phyloP scores from a whole-genome alignment of 2,888 invertebrate genomes.

The Kryphioiulus occultus region DNA sequence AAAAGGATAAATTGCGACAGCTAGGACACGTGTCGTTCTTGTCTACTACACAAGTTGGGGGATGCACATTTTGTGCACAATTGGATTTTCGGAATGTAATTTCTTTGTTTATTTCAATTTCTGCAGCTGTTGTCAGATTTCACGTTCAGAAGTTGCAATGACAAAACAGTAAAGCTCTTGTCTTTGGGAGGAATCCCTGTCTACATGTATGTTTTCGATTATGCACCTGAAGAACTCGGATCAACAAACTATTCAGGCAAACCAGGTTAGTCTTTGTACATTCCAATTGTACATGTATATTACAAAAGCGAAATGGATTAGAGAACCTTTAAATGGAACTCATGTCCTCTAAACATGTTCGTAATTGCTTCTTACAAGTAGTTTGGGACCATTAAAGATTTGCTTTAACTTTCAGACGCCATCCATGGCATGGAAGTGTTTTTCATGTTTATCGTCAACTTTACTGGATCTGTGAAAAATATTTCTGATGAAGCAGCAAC shows the following conservation, averaged over 20 bases:
- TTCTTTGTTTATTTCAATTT: too few relatives aligned
- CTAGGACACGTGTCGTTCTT: too few relatives aligned
- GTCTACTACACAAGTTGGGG: too few relatives aligned
- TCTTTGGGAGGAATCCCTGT: not conserved
- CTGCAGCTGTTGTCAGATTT: not conserved
- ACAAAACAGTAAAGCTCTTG: not conserved
- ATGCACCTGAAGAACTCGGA: not conserved
- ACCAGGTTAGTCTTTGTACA: constrained; percentile 7
- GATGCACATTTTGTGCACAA: too few relatives aligned
- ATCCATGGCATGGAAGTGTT: not conserved
- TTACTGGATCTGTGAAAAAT: not conserved
- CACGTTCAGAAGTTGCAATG: not conserved
- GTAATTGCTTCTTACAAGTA: too few relatives aligned
- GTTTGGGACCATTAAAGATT: too few relatives aligned
- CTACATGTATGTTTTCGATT: constrained; percentile 11
- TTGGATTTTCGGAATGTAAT: too few relatives aligned
- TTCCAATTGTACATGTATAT: too few relatives aligned
- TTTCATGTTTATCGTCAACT: not conserved
- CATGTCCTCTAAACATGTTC: too few relatives aligned
- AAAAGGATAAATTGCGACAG: too few relatives aligned
- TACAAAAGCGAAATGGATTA: too few relatives aligned
- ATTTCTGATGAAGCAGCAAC: not conserved
- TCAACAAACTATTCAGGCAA: not conserved
- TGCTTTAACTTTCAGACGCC: not conserved
- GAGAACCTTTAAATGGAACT: too few relatives aligned